Percentiles rank a stretch among this genome's conserved stretches.
These are phyloP conservation scores for Limosa lapponica DNA, from an alignment of 2,797 vertebrate species.

Conservation along the genomic window DNA sequence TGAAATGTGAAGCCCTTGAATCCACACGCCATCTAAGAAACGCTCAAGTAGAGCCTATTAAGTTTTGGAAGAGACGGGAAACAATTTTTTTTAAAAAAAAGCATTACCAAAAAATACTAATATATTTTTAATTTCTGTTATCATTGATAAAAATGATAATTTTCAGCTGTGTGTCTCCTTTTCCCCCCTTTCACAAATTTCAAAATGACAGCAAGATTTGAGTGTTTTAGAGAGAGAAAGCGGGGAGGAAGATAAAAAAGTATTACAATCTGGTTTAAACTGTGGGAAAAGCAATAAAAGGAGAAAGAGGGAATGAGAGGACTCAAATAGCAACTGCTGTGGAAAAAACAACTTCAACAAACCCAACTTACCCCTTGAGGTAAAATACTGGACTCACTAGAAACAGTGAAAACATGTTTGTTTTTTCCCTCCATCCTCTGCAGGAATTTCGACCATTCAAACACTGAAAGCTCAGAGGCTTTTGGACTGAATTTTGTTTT, in stretches of 20 bases:
- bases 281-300: background rate
- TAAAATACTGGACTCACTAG: background rate
- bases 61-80: background rate
- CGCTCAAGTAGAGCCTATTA: background rate
- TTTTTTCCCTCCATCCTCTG: background rate
- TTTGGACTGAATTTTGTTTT: background rate
- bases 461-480: background rate
- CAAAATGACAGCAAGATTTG: background rate
- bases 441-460: background rate
- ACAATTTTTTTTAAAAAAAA: fast-evolving
- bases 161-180: background rate
- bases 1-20: constrained; percentile 35
- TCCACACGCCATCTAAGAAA: constrained; percentile 1
- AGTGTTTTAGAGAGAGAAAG: background rate
- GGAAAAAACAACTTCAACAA: background rate
- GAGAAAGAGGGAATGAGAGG: background rate
- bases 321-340: background rate
- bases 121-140: background rate
- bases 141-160: background rate
- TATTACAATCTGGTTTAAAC: background rate
- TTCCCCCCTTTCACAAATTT: background rate
- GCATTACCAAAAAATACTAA: fast-evolving
- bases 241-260: background rate
- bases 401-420: background rate
- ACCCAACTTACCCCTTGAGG: background rate